phyloP scores from a whole-genome alignment of 2,113 vertebrate genomes.

The Tupaia chinensis region DNA sequence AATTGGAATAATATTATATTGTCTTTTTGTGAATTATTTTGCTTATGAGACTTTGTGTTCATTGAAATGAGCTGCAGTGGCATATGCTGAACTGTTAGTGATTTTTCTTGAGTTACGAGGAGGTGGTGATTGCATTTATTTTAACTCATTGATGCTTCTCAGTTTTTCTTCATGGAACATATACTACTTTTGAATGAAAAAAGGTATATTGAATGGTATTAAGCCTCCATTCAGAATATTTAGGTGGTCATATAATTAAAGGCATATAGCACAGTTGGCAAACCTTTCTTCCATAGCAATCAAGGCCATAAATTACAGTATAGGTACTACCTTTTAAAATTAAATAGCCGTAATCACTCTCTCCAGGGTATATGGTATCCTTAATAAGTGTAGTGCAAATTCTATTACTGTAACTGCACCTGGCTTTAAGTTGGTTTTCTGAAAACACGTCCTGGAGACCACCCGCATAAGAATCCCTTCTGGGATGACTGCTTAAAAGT shows the following conservation, averaged over 20 bases:
- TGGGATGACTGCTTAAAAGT: background rate
- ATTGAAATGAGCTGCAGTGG: background rate
- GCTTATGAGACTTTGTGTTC: background rate
- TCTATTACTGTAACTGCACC: background rate
- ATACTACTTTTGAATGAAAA: background rate
- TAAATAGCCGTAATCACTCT: background rate
- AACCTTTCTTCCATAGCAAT: background rate
- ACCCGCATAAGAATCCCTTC: background rate
- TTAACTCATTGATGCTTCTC: background rate
- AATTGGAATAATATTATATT: too few relatives aligned
- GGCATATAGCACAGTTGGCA: background rate
- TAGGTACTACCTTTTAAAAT: background rate
- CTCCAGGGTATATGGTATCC: background rate
- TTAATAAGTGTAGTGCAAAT: background rate
- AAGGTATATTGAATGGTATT: background rate
- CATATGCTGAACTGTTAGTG: background rate
- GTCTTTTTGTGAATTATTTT: constrained; percentile 7
- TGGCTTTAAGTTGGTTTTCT: constrained; percentile 21
- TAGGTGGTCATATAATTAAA: background rate
- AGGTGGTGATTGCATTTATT: background rate
- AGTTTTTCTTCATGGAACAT: background rate
- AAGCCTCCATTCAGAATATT: background rate
- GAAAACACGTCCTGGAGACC: background rate
- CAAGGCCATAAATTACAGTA: background rate
- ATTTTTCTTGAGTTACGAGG: background rate